Evolutionary conservation across 2,113 vertebrate genomes (phyloP).

Genomic region (Vulpes ferrilata): DNA sequence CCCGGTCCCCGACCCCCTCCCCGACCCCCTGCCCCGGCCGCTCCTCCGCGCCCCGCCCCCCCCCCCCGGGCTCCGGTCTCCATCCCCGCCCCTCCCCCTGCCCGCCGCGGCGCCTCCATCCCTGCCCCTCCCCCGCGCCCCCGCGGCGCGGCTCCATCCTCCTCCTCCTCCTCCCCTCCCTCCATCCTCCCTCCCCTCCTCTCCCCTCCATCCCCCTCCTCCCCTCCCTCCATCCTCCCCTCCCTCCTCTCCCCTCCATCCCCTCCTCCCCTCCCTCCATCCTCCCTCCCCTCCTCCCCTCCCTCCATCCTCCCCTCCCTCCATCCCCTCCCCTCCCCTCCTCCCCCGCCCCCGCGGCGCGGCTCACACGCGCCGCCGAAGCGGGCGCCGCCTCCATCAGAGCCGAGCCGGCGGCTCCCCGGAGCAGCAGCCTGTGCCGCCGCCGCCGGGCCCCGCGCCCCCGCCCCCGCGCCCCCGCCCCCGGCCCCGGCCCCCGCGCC

Average conservation of each 20-base stretch:
- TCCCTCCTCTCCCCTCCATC: no score
- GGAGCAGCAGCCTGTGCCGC: slow-evolving; percentile 28
- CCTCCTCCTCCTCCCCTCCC: no score
- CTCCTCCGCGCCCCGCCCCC: background rate
- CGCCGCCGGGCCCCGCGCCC: slow-evolving; percentile 29
- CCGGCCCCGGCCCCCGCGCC: background rate
- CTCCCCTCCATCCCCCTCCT: background rate
- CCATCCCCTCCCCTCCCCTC: background rate
- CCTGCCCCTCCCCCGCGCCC: no score
- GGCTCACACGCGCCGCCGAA: slow-evolving; percentile 55
- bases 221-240: background rate
- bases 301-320: background rate
- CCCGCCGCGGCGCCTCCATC: slow-evolving; percentile 45
- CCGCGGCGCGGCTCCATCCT: background rate
- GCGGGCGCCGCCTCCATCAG: slow-evolving; percentile 63
- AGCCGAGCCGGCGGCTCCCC: slow-evolving; percentile 68
- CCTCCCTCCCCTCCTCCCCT: no score
- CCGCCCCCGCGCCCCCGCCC: background rate
- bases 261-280: no score
- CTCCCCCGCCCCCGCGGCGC: background rate
- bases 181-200: no score
- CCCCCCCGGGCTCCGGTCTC: no score
- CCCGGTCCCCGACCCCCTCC: no score
- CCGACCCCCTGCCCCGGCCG: background rate
- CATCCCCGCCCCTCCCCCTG: background rate